Evolutionary conservation across 2,797 vertebrate species (phyloP).

Genomic region (Rallus crepitans): DNA sequence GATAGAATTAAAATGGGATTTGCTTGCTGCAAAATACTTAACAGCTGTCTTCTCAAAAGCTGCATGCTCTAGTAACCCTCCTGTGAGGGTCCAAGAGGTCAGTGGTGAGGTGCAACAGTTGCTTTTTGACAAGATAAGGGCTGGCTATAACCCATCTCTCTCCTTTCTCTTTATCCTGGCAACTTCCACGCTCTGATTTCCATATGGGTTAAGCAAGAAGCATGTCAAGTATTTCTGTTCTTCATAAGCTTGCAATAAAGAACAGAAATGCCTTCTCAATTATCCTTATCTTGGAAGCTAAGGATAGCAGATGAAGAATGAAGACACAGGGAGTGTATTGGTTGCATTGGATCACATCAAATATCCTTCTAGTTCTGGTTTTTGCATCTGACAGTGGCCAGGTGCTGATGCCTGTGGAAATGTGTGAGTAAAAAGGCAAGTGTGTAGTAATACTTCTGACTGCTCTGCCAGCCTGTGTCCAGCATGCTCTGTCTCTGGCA

Average conservation of each 20-base stretch:
- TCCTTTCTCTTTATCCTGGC: not conserved
- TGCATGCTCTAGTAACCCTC: not conserved
- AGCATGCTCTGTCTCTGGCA: not conserved
- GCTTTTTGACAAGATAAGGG: not conserved
- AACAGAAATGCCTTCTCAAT: not conserved
- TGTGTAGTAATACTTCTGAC: not conserved
- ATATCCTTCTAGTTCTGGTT: rapidly evolving
- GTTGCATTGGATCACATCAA: not conserved
- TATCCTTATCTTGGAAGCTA: not conserved
- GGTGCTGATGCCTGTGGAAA: not conserved
- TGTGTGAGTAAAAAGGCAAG: not conserved
- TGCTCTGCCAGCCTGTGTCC: not conserved
- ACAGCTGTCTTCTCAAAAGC: conserved; percentile 36
- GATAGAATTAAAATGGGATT: conserved; percentile 52
- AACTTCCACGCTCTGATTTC: not conserved
- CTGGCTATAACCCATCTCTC: not conserved
- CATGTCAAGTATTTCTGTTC: not conserved
- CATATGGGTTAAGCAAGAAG: not conserved
- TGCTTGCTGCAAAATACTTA: conserved; percentile 43
- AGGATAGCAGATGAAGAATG: not conserved
- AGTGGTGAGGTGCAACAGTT: not conserved
- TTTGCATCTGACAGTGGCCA: not conserved
- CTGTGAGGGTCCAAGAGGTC: not conserved
- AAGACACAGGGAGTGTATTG: not conserved
- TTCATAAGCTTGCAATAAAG: not conserved